phyloP scores from a whole-genome alignment of 2,888 invertebrate genomes.

The Apamea monoglypha region DNA sequence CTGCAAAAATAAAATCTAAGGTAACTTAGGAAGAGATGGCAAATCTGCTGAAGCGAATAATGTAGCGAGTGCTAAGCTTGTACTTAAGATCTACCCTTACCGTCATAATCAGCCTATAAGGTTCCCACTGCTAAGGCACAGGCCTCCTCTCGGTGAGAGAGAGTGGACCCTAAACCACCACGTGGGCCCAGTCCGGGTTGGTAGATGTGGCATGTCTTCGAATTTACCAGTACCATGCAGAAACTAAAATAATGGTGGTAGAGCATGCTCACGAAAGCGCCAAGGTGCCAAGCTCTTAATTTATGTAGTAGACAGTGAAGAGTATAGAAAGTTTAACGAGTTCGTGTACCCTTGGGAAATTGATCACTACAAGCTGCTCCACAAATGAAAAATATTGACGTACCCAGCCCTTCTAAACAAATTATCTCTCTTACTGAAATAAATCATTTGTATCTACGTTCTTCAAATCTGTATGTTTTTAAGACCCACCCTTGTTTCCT shows the following conservation, averaged over 20 bases:
- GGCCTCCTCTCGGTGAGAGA: background rate
- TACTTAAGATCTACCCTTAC: background rate
- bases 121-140: background rate
- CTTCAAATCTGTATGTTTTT: slow-evolving; percentile 12
- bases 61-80: background rate
- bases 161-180: background rate
- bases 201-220: background rate
- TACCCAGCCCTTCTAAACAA: background rate
- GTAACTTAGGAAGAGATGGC: no score
- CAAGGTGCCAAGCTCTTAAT: background rate
- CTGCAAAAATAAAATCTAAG: background rate
- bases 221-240: background rate
- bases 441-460: background rate
- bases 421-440: background rate
- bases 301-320: no score
- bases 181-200: background rate
- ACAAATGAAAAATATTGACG: no score
- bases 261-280: no score
- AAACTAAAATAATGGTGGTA: background rate
- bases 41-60: background rate
- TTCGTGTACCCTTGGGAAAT: background rate
- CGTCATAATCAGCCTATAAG: background rate
- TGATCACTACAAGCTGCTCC: background rate
- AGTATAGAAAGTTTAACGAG: background rate
- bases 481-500: slow-evolving; percentile 27